Evolutionary conservation across 2,888 invertebrate genomes (phyloP).

Genomic region (Luffia ferchaultella): DNA sequence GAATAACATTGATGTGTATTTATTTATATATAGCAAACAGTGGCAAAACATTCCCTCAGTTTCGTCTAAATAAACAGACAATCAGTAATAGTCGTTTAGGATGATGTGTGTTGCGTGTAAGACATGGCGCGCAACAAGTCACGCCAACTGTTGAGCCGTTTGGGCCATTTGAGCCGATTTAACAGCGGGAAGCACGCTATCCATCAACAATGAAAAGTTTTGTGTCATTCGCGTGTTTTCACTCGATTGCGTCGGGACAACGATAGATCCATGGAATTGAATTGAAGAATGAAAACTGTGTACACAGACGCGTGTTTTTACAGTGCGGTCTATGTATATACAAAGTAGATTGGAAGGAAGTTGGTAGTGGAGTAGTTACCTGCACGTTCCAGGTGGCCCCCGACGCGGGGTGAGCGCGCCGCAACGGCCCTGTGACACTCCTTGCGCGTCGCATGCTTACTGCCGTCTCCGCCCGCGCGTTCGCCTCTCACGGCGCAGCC

Average conservation of each 20-base stretch:
- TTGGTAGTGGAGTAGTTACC: too few relatives aligned
- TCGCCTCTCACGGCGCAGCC: conserved; percentile 5
- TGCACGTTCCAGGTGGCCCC: conserved; percentile 88
- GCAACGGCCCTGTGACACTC: conserved; percentile 67
- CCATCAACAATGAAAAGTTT: neutral
- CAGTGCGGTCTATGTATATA: too few relatives aligned
- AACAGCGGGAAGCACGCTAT: neutral
- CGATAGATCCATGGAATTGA: too few relatives aligned
- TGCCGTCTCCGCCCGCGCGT: conserved; percentile 33
- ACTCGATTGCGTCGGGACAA: neutral
- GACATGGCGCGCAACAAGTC: neutral
- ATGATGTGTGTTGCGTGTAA: neutral
- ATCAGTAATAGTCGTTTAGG: neutral
- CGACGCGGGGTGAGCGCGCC: conserved; percentile 77
- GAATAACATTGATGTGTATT: too few relatives aligned
- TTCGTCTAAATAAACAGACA: too few relatives aligned
- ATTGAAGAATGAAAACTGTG: too few relatives aligned
- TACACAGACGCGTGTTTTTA: too few relatives aligned
- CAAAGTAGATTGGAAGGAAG: too few relatives aligned
- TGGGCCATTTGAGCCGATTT: neutral
- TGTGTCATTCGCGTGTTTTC: neutral
- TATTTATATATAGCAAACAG: too few relatives aligned
- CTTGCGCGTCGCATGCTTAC: conserved; percentile 58
- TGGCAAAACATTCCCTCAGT: too few relatives aligned
- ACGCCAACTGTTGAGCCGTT: neutral